phyloP scores from a whole-genome alignment of 2,888 invertebrate species.

The Stenchaetothrips biformis region DNA sequence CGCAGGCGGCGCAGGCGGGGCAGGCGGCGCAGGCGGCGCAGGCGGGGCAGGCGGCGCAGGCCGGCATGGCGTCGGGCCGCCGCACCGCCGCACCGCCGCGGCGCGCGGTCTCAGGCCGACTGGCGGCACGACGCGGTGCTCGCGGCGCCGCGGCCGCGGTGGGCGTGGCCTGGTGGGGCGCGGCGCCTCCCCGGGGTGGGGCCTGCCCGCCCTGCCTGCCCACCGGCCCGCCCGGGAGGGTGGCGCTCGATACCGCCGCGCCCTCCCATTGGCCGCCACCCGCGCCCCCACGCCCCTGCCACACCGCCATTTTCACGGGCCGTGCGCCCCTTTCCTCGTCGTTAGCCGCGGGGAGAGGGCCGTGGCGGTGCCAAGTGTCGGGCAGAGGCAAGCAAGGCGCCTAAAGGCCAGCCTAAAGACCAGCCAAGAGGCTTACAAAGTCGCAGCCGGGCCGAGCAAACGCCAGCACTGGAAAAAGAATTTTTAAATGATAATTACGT shows the following conservation, averaged over 20 bases:
- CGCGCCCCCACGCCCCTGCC: neutral
- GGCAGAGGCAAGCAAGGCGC: too few relatives aligned
- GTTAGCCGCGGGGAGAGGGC: too few relatives aligned
- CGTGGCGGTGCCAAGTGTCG: too few relatives aligned
- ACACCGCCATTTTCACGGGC: neutral
- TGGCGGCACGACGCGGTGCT: neutral
- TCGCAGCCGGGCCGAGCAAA: too few relatives aligned
- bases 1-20: neutral
- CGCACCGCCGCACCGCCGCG: neutral
- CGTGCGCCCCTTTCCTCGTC: too few relatives aligned
- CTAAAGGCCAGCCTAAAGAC: too few relatives aligned
- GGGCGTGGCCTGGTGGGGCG: neutral
- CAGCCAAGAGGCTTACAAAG: too few relatives aligned
- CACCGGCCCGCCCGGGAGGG: neutral
- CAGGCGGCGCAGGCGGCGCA: neutral
- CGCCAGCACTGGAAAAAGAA: too few relatives aligned
- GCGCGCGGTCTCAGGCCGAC: neutral
- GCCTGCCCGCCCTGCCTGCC: neutral
- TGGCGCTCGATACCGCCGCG: neutral
- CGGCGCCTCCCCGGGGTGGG: neutral
- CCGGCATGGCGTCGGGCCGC: neutral
- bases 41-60: neutral
- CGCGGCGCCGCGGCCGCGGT: neutral
- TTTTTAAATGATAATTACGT: too few relatives aligned
- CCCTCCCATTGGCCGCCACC: neutral